These are phyloP conservation scores for Anastatus disparis DNA, from an alignment of 1,140 invertebrate genomes.

Conservation along the genomic window DNA sequence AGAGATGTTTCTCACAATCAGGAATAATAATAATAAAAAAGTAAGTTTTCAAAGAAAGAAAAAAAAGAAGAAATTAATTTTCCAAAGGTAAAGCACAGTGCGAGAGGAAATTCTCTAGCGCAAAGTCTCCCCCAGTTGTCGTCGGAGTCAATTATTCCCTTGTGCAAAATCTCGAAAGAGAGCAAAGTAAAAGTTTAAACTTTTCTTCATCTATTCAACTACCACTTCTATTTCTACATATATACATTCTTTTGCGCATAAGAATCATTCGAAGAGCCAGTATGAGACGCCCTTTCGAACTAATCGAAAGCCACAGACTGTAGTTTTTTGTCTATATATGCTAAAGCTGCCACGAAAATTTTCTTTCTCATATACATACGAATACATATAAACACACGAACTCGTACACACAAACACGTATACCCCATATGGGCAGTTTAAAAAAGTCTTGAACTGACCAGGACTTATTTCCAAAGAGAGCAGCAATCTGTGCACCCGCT, in stretches of 20 bases:
- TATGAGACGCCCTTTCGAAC: slow-evolving; percentile 17
- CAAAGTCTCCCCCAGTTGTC: background rate
- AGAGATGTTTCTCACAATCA: background rate
- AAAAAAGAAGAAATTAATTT: slow-evolving; percentile 10
- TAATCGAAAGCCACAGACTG: slow-evolving; percentile 37
- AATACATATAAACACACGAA: too few species aligned
- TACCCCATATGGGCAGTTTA: slow-evolving; percentile 34
- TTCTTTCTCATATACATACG: too few species aligned
- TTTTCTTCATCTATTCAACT: slow-evolving; percentile 17
- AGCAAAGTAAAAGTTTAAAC: slow-evolving; percentile 5
- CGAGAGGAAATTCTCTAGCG: too few species aligned
- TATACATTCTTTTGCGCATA: too few species aligned
- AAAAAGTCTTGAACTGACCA: slow-evolving; percentile 16
- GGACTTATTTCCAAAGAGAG: slow-evolving; percentile 15
- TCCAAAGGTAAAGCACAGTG: background rate
- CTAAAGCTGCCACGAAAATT: background rate
- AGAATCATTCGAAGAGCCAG: too few species aligned
- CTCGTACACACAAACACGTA: too few species aligned
- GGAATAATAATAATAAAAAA: background rate
- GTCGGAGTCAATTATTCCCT: slow-evolving; percentile 34
- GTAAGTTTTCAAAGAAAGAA: background rate
- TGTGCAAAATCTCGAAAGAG: background rate
- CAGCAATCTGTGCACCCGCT: slow-evolving; percentile 11
- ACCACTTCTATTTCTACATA: too few species aligned
- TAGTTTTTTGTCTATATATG: slow-evolving; percentile 26